Evolutionary conservation across 2,888 invertebrate species (phyloP).

Genomic region (Saturnia pavonia): DNA sequence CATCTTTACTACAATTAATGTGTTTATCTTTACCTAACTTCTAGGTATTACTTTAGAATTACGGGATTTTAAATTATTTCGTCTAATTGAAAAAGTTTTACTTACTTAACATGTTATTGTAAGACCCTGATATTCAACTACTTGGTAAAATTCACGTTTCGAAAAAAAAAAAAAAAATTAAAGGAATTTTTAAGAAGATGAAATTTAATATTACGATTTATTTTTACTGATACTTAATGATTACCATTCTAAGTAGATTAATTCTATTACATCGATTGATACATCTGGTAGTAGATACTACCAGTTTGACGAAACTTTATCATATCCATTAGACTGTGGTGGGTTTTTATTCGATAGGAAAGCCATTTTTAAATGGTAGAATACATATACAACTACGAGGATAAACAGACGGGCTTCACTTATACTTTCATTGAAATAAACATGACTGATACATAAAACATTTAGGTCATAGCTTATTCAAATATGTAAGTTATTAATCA

Average conservation of each 20-base stretch:
- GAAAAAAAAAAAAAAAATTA: background rate
- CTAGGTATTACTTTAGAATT: conserved; percentile 44
- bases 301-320: conserved; percentile 9
- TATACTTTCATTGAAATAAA: background rate
- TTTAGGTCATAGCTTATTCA: background rate
- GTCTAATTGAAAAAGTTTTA: conserved; percentile 58
- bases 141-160: conserved; percentile 41
- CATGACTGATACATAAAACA: background rate
- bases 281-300: conserved; percentile 5
- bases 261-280: conserved; percentile 7
- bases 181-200: background rate
- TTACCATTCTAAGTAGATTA: conserved; percentile 5
- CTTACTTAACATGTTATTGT: conserved; percentile 59
- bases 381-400: background rate
- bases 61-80: conserved; percentile 44
- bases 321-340: background rate
- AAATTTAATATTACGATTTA: conserved; percentile 4
- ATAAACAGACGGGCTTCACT: background rate
- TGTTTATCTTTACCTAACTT: conserved; percentile 43
- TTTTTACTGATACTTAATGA: conserved; percentile 5
- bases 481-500: background rate
- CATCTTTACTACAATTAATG: conserved; percentile 35
- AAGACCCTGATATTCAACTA: conserved; percentile 71
- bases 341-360: background rate
- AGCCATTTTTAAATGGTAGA: background rate